Percentiles rank a stretch among this genome's conserved stretches.
Evolutionary conservation across 2,113 vertebrate genomes (phyloP).

Genomic region (Mola mola): DNA sequence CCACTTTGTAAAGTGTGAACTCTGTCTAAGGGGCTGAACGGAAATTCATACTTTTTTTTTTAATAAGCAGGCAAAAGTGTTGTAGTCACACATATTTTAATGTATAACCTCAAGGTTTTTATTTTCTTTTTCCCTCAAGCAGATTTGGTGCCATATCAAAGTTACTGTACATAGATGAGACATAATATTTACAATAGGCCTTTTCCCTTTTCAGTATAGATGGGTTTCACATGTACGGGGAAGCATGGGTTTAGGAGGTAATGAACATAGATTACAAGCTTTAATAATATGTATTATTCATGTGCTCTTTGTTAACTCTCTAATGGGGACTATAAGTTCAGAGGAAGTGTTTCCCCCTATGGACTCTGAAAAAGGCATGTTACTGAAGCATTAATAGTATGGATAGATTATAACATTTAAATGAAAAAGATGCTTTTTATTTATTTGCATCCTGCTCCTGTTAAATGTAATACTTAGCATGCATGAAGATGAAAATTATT

Average conservation of each 20-base stretch:
- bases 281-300: constrained; percentile 76
- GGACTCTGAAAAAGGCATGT: constrained; percentile 83
- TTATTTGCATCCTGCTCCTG: constrained; percentile 85
- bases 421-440: constrained; percentile 76
- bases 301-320: constrained; percentile 73
- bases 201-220: constrained; percentile 56
- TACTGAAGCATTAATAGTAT: constrained; percentile 82
- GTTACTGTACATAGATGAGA: constrained; percentile 79
- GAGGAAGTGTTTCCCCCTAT: constrained; percentile 52
- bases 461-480: constrained; percentile 83
- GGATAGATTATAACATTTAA: constrained; percentile 82
- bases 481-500: constrained; percentile 78
- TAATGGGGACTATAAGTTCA: constrained; percentile 67
- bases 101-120: constrained; percentile 64
- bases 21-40: constrained; percentile 39
- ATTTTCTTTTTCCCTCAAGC: constrained; percentile 68
- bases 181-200: constrained; percentile 65
- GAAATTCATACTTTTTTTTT: constrained; percentile 51
- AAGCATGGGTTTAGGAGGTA: constrained; percentile 39
- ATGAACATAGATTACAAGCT: constrained; percentile 74
- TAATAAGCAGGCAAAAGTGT: constrained; percentile 41
- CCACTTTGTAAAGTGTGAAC: constrained; percentile 44
- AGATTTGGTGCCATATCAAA: constrained; percentile 76
- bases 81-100: constrained; percentile 67
- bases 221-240: constrained; percentile 50